Percentiles rank a stretch among this genome's conserved stretches.
phyloP scores from a whole-genome alignment of 2,797 vertebrate species.

The Sternarchorhynchus goeldii region DNA sequence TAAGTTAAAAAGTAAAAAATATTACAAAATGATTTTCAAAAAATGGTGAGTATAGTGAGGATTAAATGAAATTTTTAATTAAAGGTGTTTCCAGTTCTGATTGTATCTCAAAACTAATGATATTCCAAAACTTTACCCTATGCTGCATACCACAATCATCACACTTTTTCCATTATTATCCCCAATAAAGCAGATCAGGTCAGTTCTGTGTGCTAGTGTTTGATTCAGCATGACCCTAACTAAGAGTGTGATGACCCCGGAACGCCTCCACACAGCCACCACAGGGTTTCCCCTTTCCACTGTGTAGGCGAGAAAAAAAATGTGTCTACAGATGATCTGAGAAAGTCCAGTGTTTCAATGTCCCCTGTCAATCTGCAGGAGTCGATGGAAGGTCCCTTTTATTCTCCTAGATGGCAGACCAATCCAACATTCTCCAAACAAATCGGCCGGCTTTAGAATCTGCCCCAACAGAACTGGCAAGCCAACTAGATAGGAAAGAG shows the following conservation, averaged over 20 bases:
- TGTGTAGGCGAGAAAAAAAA: not conserved
- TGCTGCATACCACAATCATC: conserved; percentile 1
- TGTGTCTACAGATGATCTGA: conserved; percentile 42
- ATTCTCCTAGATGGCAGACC: too few species aligned
- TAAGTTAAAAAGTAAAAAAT: not conserved
- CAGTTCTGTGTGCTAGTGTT: not conserved
- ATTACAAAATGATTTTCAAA: too few species aligned
- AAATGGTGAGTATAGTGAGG: not conserved
- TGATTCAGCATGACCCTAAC: conserved; percentile 37
- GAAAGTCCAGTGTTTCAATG: conserved; percentile 36
- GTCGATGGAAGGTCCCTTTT: conserved; percentile 46
- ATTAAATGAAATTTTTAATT: conserved; percentile 22
- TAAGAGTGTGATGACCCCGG: conserved; percentile 56
- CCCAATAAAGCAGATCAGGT: not conserved
- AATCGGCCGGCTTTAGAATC: too few species aligned
- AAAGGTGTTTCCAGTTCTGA: not conserved
- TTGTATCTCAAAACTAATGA: not conserved
- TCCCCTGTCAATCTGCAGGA: conserved; percentile 45
- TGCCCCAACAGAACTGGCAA: too few species aligned
- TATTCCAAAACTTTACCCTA: not conserved
- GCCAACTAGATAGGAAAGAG: not conserved
- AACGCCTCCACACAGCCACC: conserved; percentile 51
- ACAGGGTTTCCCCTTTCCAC: conserved; percentile 48
- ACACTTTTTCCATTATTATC: conserved; percentile 25
- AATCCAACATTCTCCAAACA: too few species aligned